Conservation (phyloP, 1,140 invertebrate species). For the Drosophila ohnishii region DNA sequence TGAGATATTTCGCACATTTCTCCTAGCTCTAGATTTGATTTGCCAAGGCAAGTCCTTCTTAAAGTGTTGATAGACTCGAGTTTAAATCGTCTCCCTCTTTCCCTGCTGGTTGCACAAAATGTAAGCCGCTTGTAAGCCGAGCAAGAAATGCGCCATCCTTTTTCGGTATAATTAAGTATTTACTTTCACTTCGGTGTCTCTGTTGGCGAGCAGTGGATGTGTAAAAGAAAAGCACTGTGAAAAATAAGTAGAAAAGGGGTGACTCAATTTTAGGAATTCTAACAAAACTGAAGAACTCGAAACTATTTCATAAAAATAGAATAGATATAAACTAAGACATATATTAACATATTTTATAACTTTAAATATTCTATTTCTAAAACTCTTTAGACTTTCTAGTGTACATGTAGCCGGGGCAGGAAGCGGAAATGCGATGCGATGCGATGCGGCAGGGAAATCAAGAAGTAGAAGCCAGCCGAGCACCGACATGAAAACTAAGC, state of each 20-base stretch:
- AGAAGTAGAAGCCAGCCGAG: slow-evolving; percentile 51
- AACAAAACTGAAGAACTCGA: too few species aligned
- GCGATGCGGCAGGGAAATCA: slow-evolving; percentile 64
- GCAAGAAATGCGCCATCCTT: slow-evolving; percentile 44
- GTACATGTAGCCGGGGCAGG: slow-evolving; percentile 10
- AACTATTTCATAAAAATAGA: too few species aligned
- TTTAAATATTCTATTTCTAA: neutral
- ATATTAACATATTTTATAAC: neutral
- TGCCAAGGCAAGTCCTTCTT: slow-evolving; percentile 15
- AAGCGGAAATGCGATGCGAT: slow-evolving; percentile 59
- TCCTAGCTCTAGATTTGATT: slow-evolving; percentile 15
- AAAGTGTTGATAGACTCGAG: slow-evolving; percentile 46
- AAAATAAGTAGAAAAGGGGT: neutral
- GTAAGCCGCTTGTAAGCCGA: slow-evolving; percentile 68
- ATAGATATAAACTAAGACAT: too few species aligned
- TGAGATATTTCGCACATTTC: slow-evolving; percentile 22
- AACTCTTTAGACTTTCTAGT: neutral
- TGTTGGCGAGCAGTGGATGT: neutral
- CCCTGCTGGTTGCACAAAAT: slow-evolving; percentile 47
- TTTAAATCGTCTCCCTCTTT: slow-evolving; percentile 18
- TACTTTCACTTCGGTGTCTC: slow-evolving; percentile 62
- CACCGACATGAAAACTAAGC: slow-evolving; percentile 71
- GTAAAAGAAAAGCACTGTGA: neutral
- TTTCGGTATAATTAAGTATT: slow-evolving; percentile 75
- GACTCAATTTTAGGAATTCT: too few species aligned